Base-by-base conservation (phyloP, 2,888 invertebrate species). In the Rhagonycha lutea region DNA sequence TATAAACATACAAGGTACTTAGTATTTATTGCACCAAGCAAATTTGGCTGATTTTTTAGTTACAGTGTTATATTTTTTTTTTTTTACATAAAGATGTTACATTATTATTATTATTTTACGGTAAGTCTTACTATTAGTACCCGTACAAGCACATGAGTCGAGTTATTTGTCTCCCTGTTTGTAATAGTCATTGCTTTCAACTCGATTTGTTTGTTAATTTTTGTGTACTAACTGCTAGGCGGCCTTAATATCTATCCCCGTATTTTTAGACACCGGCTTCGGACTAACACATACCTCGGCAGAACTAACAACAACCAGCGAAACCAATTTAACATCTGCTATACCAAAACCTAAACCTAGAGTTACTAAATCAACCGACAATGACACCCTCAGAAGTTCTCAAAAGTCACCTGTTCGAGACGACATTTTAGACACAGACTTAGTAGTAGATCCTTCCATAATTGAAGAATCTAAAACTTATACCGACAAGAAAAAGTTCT, bases 401-500 rank as follows among this genome's bases (percentile, higher is more conserved):
- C 77, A 77, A 77, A 84, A 81, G 75, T 80, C 78, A 26, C 73
- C 79, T 23, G 69, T 77, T 63, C 74, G 78, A 74, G 72, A 78
- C 73, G 73, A 76, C 60, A 77, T 74, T 69, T 74, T 72, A 73
- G 70, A 79, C 24, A 68, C 71, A 65, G 71, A 72, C 76, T 18
- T 69, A 69, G 69, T 69, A 47, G 82, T 83, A 72, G 77, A 73
- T n/a, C 72, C 69, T 29, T 71, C 71, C 47, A 68, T 78, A 14
- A 68, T 71, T 28, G 63, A 78, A 14, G 80, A 83, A 68, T 82
- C 85, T 47, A 87, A 86, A 80, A 87, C 87, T 74, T 90, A 90
- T 80, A 87, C 87, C 14, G 88, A 89, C 72, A 88, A 88, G 78
- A 90, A 89, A 81, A 88, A 88, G 79, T 90, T 90, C 82, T 90